phyloP scores from a whole-genome alignment of 2,888 invertebrate species.

The Barypeithes pellucidus region DNA sequence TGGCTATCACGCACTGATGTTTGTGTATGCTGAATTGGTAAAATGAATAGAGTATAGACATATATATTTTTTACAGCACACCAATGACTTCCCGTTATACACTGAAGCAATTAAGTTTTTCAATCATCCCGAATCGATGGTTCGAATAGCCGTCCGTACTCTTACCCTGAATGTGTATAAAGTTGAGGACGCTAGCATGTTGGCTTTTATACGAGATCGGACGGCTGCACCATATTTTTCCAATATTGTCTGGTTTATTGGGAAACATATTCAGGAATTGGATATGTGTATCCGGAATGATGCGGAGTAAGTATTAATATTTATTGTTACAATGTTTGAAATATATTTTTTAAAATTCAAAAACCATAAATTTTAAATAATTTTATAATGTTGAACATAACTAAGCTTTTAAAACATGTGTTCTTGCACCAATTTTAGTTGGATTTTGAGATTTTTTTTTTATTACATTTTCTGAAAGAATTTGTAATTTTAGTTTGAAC shows the following conservation, averaged over 20 bases:
- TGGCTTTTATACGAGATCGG: slow-evolving; percentile 94
- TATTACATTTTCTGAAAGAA: too few relatives aligned
- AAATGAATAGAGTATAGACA: too few relatives aligned
- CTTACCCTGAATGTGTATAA: slow-evolving; percentile 97
- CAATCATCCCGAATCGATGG: slow-evolving; percentile 99
- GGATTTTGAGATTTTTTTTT: too few relatives aligned
- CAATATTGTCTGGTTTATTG: slow-evolving; percentile 99
- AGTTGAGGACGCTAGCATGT: slow-evolving; percentile 95
- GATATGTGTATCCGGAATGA: slow-evolving; percentile 96
- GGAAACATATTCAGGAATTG: slow-evolving; percentile 96
- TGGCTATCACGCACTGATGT: too few relatives aligned
- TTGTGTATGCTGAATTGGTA: too few relatives aligned
- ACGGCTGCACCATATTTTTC: slow-evolving; percentile 99
- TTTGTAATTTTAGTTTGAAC: too few relatives aligned
- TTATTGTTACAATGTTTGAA: too few relatives aligned
- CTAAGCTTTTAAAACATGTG: too few relatives aligned
- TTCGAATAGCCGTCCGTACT: slow-evolving; percentile 97
- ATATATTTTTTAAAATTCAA: too few relatives aligned
- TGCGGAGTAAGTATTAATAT: slow-evolving; percentile 86
- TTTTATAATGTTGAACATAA: too few relatives aligned
- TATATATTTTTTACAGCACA: slow-evolving; percentile 79
- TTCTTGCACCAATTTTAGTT: too few relatives aligned
- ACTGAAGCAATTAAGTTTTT: slow-evolving; percentile 99
- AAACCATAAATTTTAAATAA: too few relatives aligned
- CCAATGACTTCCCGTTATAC: slow-evolving; percentile 98